Percentiles rank a stretch among this genome's conserved stretches.
phyloP scores from a whole-genome alignment of 2,888 invertebrate species.

The Serrognathus titanus region DNA sequence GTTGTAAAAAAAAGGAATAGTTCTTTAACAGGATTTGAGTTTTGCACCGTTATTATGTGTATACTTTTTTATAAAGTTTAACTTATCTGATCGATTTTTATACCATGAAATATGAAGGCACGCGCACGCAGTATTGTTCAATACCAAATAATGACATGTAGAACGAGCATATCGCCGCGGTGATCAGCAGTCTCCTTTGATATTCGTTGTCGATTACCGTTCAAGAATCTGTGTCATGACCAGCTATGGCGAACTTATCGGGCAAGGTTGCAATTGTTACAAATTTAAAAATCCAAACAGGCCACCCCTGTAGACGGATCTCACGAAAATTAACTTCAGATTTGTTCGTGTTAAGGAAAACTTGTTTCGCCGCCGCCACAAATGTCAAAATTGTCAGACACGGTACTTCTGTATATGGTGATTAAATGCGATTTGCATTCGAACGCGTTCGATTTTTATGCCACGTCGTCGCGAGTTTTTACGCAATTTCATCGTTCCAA shows the following conservation, averaged over 20 bases:
- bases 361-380: not conserved
- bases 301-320: not conserved
- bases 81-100: conserved; percentile 1
- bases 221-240: conserved; percentile 29
- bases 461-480: too few species aligned
- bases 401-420: not conserved
- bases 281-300: conserved; percentile 36
- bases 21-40: too few species aligned
- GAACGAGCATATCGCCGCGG: conserved; percentile 19
- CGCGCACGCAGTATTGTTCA: conserved; percentile 1
- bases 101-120: not conserved
- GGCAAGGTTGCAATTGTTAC: conserved; percentile 23
- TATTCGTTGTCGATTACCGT: conserved; percentile 24
- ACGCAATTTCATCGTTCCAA: too few species aligned
- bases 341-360: not conserved
- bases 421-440: not conserved
- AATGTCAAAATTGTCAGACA: not conserved
- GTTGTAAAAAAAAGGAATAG: too few species aligned
- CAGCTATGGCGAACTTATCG: conserved; percentile 24
- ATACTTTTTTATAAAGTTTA: not conserved
- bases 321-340: not conserved
- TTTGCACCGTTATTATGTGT: too few species aligned
- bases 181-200: conserved; percentile 26
- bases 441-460: not conserved
- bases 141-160: conserved; percentile 2